Conservation (phyloP, 2,888 invertebrate species). For the Tetheella fluctuosa region DNA sequence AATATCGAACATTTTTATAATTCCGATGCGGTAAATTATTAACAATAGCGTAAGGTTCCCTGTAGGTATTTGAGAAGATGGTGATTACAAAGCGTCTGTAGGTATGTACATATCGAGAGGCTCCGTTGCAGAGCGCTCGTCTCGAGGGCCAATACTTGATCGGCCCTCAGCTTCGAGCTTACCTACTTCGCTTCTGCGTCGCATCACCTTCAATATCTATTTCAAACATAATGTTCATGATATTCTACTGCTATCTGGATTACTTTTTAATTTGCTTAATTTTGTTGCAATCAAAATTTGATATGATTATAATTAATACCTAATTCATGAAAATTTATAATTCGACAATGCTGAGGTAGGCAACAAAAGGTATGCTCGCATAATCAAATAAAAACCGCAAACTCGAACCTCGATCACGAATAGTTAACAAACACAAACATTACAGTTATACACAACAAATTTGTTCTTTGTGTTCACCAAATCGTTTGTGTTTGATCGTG, state of each 20-base stretch:
- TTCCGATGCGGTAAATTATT: neutral
- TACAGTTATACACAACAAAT: neutral
- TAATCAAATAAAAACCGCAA: neutral
- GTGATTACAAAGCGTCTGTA: slow-evolving; percentile 54
- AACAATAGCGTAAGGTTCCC: neutral
- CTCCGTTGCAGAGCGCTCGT: slow-evolving; percentile 68
- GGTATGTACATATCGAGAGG: slow-evolving; percentile 49
- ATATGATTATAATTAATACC: neutral
- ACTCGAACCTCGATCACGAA: neutral
- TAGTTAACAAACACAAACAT: slow-evolving; percentile 7
- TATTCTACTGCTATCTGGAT: slow-evolving; percentile 18
- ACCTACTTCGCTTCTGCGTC: slow-evolving; percentile 41
- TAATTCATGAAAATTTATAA: neutral
- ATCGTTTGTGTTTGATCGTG: slow-evolving; percentile 8
- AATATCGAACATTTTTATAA: no score
- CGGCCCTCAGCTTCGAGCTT: slow-evolving; percentile 47
- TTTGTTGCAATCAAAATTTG: no score
- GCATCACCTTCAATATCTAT: slow-evolving; percentile 42
- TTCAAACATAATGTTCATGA: slow-evolving; percentile 31
- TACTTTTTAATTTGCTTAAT: neutral
- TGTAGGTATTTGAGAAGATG: slow-evolving; percentile 2
- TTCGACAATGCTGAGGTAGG: neutral
- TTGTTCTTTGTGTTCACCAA: slow-evolving; percentile 6
- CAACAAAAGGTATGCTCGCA: no score
- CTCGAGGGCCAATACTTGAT: slow-evolving; percentile 73